Conservation (phyloP, 2,797 vertebrate species). For the Chaetodon trifasciatus region DNA sequence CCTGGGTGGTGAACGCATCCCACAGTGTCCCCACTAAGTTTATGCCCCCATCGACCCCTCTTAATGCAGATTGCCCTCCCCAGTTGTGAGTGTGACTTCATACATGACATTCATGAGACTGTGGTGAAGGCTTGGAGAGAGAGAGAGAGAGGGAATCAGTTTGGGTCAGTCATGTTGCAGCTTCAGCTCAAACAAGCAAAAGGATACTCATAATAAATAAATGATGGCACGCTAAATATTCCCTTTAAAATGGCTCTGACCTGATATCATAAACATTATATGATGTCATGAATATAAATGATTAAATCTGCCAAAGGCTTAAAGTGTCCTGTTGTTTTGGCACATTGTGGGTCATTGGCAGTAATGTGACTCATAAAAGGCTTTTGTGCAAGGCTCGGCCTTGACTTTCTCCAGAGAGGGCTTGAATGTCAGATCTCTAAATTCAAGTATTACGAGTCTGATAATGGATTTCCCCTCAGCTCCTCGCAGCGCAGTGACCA, state of each 20-base stretch:
- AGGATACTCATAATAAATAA: neutral
- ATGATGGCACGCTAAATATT: constrained; percentile 7
- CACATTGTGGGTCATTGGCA: constrained; percentile 12
- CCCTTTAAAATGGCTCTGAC: constrained; percentile 24
- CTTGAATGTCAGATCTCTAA: constrained; percentile 34
- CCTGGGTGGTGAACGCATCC: neutral
- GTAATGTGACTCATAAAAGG: constrained; percentile 28
- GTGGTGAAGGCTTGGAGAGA: neutral
- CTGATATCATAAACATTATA: constrained; percentile 24
- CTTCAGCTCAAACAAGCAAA: neutral
- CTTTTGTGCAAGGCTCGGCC: neutral
- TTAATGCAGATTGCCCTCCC: neutral
- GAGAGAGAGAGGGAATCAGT: neutral
- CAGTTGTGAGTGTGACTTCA: neutral
- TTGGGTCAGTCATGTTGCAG: neutral
- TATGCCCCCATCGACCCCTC: neutral
- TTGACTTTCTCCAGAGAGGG: constrained; percentile 17
- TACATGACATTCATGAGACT: neutral
- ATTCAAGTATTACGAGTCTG: neutral
- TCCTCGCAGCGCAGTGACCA: neutral
- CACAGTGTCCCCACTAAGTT: neutral
- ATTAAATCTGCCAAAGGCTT: constrained; percentile 11
- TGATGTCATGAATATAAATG: constrained; percentile 28
- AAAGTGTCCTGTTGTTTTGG: constrained; percentile 15
- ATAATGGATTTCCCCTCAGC: constrained; percentile 28